Evolutionary conservation across 2,888 invertebrate species (phyloP).

Genomic region (Plusia festucae): DNA sequence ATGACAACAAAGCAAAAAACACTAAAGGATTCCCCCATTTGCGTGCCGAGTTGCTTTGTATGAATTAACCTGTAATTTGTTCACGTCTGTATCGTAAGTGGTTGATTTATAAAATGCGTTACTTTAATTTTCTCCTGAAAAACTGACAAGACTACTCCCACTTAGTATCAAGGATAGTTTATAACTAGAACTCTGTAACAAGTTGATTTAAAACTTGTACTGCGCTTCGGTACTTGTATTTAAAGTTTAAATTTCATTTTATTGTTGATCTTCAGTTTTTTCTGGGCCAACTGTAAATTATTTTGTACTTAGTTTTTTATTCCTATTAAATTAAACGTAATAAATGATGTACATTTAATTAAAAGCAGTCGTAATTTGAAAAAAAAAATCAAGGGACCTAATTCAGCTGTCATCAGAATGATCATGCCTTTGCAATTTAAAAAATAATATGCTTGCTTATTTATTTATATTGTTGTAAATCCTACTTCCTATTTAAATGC

Average conservation of each 20-base stretch:
- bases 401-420: no score
- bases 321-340: no score
- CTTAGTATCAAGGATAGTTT: conserved; percentile 7
- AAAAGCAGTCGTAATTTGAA: no score
- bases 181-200: conserved; percentile 15
- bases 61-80: conserved; percentile 24
- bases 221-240: conserved; percentile 20
- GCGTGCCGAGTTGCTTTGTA: conserved; percentile 11
- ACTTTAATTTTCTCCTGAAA: conserved; percentile 12
- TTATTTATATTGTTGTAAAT: no score
- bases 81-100: conserved; percentile 10
- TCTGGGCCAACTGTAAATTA: background rate
- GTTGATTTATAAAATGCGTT: conserved; percentile 1
- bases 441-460: no score
- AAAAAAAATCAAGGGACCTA: no score
- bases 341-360: no score
- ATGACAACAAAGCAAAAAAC: background rate
- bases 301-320: background rate
- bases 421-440: no score
- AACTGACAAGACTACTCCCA: conserved; percentile 1
- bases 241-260: conserved; percentile 12
- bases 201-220: conserved; percentile 14
- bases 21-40: conserved; percentile 11
- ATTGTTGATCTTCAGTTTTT: conserved; percentile 6
- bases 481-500: no score